A percentile compares a stretch with the other conserved stretches of the same genome.
phyloP scores from a whole-genome alignment of 1,140 invertebrate species.

The Paracyclopina nana region DNA sequence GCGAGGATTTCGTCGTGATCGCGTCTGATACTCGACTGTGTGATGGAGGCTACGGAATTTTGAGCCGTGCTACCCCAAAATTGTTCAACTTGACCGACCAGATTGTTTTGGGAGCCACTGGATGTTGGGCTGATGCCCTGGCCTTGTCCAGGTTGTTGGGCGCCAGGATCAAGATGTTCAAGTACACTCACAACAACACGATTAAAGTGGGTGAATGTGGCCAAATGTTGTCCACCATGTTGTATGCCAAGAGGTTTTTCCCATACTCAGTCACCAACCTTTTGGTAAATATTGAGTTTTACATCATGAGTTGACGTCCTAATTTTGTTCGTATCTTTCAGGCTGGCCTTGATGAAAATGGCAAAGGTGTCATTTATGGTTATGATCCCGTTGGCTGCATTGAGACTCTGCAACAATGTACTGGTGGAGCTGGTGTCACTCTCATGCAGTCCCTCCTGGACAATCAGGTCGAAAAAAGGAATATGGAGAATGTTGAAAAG shows the following conservation, averaged over 20 bases:
- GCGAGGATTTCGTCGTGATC: slow-evolving; percentile 66
- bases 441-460: slow-evolving; percentile 47
- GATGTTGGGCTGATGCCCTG: slow-evolving; percentile 95
- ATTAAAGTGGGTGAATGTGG: slow-evolving; percentile 82
- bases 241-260: slow-evolving; percentile 94
- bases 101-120: slow-evolving; percentile 68
- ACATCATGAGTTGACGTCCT: not conserved
- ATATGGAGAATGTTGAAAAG: slow-evolving; percentile 41
- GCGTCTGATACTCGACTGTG: slow-evolving; percentile 75
- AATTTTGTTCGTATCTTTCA: not conserved
- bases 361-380: slow-evolving; percentile 80
- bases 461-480: slow-evolving; percentile 69
- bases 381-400: slow-evolving; percentile 94
- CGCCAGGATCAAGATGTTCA: slow-evolving; percentile 50
- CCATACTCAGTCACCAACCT: slow-evolving; percentile 95
- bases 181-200: slow-evolving; percentile 78
- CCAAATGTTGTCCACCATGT: slow-evolving; percentile 82
- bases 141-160: slow-evolving; percentile 53
- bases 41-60: slow-evolving; percentile 68
- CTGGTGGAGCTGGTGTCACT: slow-evolving; percentile 47
- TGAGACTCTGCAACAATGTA: slow-evolving; percentile 53
- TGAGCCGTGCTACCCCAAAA: slow-evolving; percentile 66
- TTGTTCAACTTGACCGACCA: slow-evolving; percentile 51
- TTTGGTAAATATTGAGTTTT: slow-evolving; percentile 31
- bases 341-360: slow-evolving; percentile 24